Base-by-base conservation (phyloP, 2,113 vertebrate genomes). In the Myotis davidii region DNA sequence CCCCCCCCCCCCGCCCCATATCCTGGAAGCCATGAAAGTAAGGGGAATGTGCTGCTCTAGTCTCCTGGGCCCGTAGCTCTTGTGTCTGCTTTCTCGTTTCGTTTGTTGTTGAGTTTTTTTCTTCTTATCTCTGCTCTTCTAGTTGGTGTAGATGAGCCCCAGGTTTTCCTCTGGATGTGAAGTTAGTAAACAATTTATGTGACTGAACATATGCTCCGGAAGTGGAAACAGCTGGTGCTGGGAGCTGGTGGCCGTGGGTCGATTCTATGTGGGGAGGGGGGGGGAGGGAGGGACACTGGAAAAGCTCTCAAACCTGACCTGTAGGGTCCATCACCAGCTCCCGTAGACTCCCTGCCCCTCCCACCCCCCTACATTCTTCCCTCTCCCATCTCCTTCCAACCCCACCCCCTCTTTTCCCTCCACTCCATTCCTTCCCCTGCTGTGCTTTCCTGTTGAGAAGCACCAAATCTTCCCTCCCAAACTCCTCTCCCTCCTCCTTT, bases 191-290 rank as follows among this genome's bases (percentile, higher is more conserved):
- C 95, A 97, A 48, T 97, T 96, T 95, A 97, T 94, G 97, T 94
- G 95, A 90, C 95, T 42, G 96, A 98, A 94, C 98, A 98, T 90
- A 95, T 98, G 97, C 96, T 85, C 91, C 98, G 98, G 98, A 98
- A 98, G 95, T 97, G 98, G 98, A 98, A 98, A 98, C 98, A 99
- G 98, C 98, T 98, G 98, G 98, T 20, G 64, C 70, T 96, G 96
- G 92, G 82, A 78, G 96, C 91, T 97, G 97, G 94, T 72, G 88
- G 91, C 89, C 52, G 73, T 45, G 94, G 54, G 76, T 88, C 97
- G 97, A 98, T 98, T 98, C 97, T 79, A 85, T 25, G 48, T n/a
- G 69, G 3, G 37, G 3, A 4, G 37, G 3, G 37, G 3, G 37
- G 37, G 37, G 37, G 37, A 74, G 74, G 70, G 82, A 81, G 96